Base-by-base conservation (phyloP, 53 echinoderm and acorn worm genomes). In the Holothuria leucospilota region DNA sequence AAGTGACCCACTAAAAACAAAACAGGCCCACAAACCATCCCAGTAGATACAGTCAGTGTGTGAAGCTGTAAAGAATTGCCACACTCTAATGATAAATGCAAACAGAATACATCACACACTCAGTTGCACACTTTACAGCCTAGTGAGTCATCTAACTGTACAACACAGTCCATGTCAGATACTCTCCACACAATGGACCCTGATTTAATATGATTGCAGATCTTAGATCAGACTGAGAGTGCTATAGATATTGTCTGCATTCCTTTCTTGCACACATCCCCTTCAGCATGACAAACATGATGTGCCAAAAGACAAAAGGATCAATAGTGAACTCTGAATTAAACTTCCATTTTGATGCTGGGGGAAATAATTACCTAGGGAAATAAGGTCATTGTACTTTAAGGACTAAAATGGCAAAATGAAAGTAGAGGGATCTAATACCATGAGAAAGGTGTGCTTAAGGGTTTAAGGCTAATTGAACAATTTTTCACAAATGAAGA, bases 1-100 rank as follows among this genome's bases (percentile, higher is more conserved):
- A 75, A 75, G 75, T 75, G 75, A 49, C 52, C 75, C 20, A 75
- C 25, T 75, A 75, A 75, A 53, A 75, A 75, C 75, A 75, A 75
- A 8, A 52, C 52, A 51, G 75, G 75, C 75, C 75, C 52, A 75
- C 51, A 75, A 75, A 51, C 52, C 41, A 10, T 71, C 41, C 15
- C 18, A 16, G 16, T 75, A 25, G 51, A 75, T 75, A 23, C n/a
- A 29, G 49, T 49, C 25, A 75, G 25, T 75, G 75, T 49, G 75
- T 75, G 51, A 41, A 75, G 51, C 75, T 75, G 75, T 75, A 53
- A 51, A 49, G 52, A 40, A 25, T 75, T 20, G 30, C 40, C 52
- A 24, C 46, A 49, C 51, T 46, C 74, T 74, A 71, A 51, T 70
- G 51, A 51, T 49, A 26, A 75, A 52, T 49, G 75, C 75, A 75